These are phyloP conservation scores for Pegoplata infirma DNA, from an alignment of 2,888 invertebrate species.

Conservation along the genomic window DNA sequence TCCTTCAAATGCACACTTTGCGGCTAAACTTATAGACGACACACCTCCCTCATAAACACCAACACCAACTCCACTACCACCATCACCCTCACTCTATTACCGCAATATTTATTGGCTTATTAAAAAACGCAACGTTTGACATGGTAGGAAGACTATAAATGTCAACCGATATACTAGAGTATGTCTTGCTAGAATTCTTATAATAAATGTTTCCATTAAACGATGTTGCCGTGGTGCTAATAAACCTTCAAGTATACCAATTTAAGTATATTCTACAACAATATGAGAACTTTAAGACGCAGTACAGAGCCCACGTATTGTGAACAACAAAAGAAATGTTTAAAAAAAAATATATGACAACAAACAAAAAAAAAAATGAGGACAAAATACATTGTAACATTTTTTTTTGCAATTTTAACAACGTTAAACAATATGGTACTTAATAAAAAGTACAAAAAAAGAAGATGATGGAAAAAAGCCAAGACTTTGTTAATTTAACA, in stretches of 20 bases:
- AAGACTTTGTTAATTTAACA: slow-evolving; percentile 57
- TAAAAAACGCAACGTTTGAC: slow-evolving; percentile 34
- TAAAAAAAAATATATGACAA: background rate
- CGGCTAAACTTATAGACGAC: background rate
- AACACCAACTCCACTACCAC: too few species aligned
- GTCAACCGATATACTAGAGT: slow-evolving; percentile 52
- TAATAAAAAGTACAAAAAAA: background rate
- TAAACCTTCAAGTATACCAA: slow-evolving; percentile 22
- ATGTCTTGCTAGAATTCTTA: slow-evolving; percentile 34
- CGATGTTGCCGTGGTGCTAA: slow-evolving; percentile 49
- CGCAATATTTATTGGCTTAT: slow-evolving; percentile 58
- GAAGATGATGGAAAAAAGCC: background rate
- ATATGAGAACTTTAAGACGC: background rate
- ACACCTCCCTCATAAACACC: too few species aligned
- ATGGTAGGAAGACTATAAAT: slow-evolving; percentile 56
- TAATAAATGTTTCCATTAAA: slow-evolving; percentile 40
- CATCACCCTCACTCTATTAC: slow-evolving; percentile 27
- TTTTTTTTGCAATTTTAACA: slow-evolving; percentile 16
- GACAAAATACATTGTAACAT: slow-evolving; percentile 30
- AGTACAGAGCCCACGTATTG: slow-evolving; percentile 12
- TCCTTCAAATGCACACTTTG: background rate
- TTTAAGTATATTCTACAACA: background rate
- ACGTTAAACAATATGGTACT: slow-evolving; percentile 37
- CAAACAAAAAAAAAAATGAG: slow-evolving; percentile 8
- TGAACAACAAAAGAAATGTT: background rate